Evolutionary conservation across 2,113 vertebrate species (phyloP), one percentile per base, ranked within the genome.

Genomic region (Campylorhamphus procurvoides): DNA sequence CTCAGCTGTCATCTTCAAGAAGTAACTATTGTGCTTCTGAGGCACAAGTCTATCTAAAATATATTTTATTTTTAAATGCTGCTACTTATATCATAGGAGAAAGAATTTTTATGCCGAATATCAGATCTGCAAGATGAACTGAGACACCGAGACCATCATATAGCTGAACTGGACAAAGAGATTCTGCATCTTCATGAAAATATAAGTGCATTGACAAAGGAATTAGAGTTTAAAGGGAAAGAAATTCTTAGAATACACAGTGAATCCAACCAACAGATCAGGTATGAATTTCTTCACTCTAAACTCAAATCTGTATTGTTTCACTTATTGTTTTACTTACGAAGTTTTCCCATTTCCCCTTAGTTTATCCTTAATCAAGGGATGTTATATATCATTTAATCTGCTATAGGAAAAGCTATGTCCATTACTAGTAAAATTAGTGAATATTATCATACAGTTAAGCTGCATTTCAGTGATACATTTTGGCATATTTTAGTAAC

Each of bases 161-260:
- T 99, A 89, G 98, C 98, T 55, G 98, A 99, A 96, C 97, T 99
- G 93, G 99, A 99, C 97, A 99, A 98, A 87, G 99, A 99, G 97
- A 98, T 99, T 82, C 98, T 99, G 94, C 98, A 99, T 24, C 98
- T 99, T 90, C 99, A 99, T 89, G 99, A 99, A 97, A 99, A 99
- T 89, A 99, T 99, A 97, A 99, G 98, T 98, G 98, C 98, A 17
- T 97, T 99, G 94, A 99, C 99, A 6, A 99, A 99, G 94, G 99
- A 99, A 97, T 96, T 99, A 97, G 99, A 99, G 97, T 98, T 99
- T 73, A 99, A 99, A 97, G 99, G 99, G 87, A 99, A 99, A 91
- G 99, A 99, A 98, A 98, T 99, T 96, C 99, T 99, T 60, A 99
- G 99, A 98, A 99, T 99, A 97, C 99, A 99, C 94, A 99, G 99